Percentiles rank a stretch among this genome's conserved stretches.
Conservation (phyloP, 2,888 invertebrate genomes). For the Mythimna lalbum region DNA sequence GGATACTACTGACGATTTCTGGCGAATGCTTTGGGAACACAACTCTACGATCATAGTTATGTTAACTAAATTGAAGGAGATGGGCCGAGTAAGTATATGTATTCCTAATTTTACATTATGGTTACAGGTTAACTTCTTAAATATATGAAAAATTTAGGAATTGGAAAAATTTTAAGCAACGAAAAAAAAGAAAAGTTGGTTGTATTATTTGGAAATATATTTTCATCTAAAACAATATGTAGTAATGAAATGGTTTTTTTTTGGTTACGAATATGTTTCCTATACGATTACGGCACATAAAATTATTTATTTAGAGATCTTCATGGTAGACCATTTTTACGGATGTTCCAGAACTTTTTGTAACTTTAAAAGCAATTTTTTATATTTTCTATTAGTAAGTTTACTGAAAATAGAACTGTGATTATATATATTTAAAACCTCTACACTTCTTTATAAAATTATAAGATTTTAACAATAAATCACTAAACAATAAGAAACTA, state of each 20-base stretch:
- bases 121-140: background rate
- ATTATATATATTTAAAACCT: too few species aligned
- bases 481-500: background rate
- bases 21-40: slow-evolving; percentile 99
- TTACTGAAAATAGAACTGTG: too few species aligned
- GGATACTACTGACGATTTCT: slow-evolving; percentile 99
- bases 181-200: too few species aligned
- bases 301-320: background rate
- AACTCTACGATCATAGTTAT: slow-evolving; percentile 99
- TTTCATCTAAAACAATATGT: background rate
- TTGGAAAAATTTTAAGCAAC: too few species aligned
- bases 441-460: too few species aligned
- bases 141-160: background rate
- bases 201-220: background rate
- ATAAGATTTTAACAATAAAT: too few species aligned
- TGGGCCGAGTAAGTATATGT: slow-evolving; percentile 95
- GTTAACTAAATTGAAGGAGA: slow-evolving; percentile 99
- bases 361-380: too few species aligned
- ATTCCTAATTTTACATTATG: background rate
- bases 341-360: background rate
- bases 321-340: background rate
- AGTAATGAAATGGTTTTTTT: too few species aligned
- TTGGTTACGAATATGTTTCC: background rate
- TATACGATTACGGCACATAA: background rate
- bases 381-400: too few species aligned